Evolutionary conservation across 2,888 invertebrate genomes (phyloP).

Genomic region (Tetranychus piercei): DNA sequence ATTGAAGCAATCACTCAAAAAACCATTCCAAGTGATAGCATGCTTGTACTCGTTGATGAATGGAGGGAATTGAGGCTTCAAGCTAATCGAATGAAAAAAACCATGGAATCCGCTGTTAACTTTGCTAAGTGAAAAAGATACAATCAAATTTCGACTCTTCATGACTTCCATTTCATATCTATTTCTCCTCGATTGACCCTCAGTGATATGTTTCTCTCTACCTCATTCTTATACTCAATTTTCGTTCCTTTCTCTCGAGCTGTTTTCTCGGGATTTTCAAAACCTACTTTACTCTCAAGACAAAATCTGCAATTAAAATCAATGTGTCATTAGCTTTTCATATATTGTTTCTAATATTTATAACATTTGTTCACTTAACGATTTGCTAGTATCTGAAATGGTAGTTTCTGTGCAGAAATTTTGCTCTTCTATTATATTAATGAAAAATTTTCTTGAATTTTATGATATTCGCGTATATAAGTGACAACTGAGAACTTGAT

Average conservation of each 20-base stretch:
- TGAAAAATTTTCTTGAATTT: too few species aligned
- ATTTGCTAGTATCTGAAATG: too few species aligned
- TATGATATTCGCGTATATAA: too few species aligned
- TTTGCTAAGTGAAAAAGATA: not conserved
- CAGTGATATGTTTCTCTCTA: not conserved
- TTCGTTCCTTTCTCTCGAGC: not conserved
- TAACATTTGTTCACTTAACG: too few species aligned
- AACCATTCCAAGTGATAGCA: not conserved
- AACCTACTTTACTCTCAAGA: too few species aligned
- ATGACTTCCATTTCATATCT: not conserved
- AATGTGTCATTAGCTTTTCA: too few species aligned
- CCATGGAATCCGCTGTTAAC: not conserved
- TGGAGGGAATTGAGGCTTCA: not conserved
- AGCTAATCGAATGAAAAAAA: not conserved
- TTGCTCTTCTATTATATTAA: too few species aligned
- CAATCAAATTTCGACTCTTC: not conserved
- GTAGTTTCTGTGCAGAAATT: too few species aligned
- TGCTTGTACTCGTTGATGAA: not conserved
- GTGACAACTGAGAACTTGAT: too few species aligned
- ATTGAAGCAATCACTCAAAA: not conserved
- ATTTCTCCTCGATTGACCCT: not conserved
- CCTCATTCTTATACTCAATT: not conserved
- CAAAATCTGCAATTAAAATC: too few species aligned
- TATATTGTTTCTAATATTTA: too few species aligned
- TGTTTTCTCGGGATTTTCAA: too few species aligned